phyloP scores from a whole-genome alignment of 2,113 vertebrate species.

The Callorhinus ursinus region DNA sequence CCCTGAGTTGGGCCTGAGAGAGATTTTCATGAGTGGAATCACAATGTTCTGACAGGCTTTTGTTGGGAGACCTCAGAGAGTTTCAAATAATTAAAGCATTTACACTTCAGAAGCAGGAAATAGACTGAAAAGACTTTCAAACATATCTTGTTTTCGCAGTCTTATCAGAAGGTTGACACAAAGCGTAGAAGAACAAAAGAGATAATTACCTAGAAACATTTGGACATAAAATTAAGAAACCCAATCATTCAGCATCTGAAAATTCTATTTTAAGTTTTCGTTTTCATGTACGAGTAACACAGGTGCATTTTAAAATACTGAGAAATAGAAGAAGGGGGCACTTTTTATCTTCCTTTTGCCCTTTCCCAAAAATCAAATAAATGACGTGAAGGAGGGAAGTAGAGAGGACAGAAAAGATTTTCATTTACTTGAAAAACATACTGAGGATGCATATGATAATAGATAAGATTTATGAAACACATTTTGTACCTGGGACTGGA shows the following conservation, averaged over 20 bases:
- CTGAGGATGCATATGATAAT: background rate
- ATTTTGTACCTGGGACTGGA: background rate
- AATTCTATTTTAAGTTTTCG: slow-evolving; percentile 6
- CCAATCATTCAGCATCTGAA: background rate
- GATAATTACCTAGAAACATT: slow-evolving; percentile 59
- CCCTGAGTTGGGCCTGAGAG: background rate
- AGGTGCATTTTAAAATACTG: background rate
- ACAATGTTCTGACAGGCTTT: background rate
- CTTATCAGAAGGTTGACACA: slow-evolving; percentile 48
- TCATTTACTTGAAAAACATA: slow-evolving; percentile 5
- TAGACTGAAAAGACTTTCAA: slow-evolving; percentile 46
- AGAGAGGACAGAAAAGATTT: background rate
- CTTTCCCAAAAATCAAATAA: background rate
- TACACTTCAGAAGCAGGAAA: slow-evolving; percentile 66
- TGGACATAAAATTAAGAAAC: slow-evolving; percentile 17
- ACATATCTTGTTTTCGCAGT: slow-evolving; percentile 53
- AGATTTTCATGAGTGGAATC: slow-evolving; percentile 22
- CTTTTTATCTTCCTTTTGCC: background rate
- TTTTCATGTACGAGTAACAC: slow-evolving; percentile 10
- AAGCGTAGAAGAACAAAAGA: slow-evolving; percentile 44
- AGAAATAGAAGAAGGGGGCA: background rate
- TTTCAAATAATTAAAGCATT: slow-evolving; percentile 70
- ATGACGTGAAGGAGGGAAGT: background rate
- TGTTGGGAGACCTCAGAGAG: slow-evolving; percentile 50
- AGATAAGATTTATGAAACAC: background rate